Evolutionary conservation across 2,797 vertebrate genomes (phyloP).

Genomic region (Trematomus bernacchii): DNA sequence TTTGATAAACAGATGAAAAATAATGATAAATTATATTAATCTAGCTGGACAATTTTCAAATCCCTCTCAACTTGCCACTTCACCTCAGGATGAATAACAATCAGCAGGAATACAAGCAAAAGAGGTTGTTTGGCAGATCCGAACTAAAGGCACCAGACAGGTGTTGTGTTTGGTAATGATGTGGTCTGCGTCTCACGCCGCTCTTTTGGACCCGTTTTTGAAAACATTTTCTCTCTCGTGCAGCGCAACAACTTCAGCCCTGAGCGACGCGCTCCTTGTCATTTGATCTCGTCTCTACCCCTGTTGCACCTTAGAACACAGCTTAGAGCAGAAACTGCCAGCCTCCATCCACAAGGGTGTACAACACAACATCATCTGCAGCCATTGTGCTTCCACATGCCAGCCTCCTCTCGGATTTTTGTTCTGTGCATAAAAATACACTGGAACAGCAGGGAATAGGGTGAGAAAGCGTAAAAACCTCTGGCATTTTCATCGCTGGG

Average conservation of each 20-base stretch:
- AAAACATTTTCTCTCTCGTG: constrained; percentile 68
- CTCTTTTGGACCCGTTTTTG: constrained; percentile 70
- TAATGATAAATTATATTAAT: constrained; percentile 57
- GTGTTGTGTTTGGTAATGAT: constrained; percentile 71
- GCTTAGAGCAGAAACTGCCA: constrained; percentile 76
- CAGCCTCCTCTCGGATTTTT: constrained; percentile 59
- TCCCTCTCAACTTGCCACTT: constrained; percentile 52
- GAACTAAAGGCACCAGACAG: constrained; percentile 65
- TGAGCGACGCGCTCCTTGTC: constrained; percentile 73
- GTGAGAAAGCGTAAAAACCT: constrained; percentile 73
- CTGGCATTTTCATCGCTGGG: constrained; percentile 74
- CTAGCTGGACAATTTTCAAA: constrained; percentile 45
- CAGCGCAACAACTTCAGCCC: constrained; percentile 67
- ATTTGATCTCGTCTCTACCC: constrained; percentile 80
- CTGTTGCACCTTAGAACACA: constrained; percentile 58
- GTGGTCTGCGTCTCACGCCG: constrained; percentile 64
- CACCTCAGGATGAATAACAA: constrained; percentile 56
- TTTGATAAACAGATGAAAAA: constrained; percentile 42
- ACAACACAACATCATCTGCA: constrained; percentile 71
- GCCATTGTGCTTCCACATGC: constrained; percentile 69
- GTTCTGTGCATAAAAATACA: constrained; percentile 69
- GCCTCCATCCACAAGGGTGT: constrained; percentile 72
- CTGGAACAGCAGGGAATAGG: constrained; percentile 55
- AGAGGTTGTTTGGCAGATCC: constrained; percentile 46
- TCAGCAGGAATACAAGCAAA: constrained; percentile 60